Base-by-base conservation (phyloP, 2,113 vertebrate genomes). In the Amazona vittata region DNA sequence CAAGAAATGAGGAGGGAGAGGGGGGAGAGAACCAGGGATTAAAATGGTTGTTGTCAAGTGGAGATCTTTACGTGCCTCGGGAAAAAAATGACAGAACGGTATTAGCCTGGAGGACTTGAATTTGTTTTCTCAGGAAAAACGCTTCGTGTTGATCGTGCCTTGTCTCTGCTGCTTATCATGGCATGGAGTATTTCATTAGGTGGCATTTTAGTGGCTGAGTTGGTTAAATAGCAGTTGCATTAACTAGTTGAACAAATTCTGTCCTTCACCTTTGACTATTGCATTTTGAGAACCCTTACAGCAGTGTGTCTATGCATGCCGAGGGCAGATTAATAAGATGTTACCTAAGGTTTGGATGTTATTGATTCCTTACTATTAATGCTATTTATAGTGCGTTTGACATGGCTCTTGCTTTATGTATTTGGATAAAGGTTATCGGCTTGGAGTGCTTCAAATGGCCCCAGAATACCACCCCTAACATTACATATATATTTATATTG, bases 1-100 rank as follows among this genome's bases (percentile, higher is more conserved):
- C 83, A 52, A 96, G 95, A 90, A 93, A 83, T 35, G 37, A 29
- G 63, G 73, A 3, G 57, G 41, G 43, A 57, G 43, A 57, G 49
- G 29, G 20, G 43, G 47, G 37, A 8, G 15, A 69, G 39, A 90
- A 53, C 28, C 63, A 6, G 44, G 55, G 62, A 75, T 94, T 93
- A 96, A 96, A 93, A 96, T 95, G 93, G 90, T 96, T 96, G 85
- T 96, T 97, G 88, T 95, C 89, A 76, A 86, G 44, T 53, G 79
- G 75, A 26, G 70, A 65, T 83, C 82, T 87, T 84, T 73, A 50
- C 11, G 2, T 82, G 62, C 64, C 50, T 78, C 5, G 6, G 63
- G 47, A 19, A 35, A 68, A 76, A 60, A 33, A 90, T 47, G 85
- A 52, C 82, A 86, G 55, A 62, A 65, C 4, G 7, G 41, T 59